These are phyloP conservation scores for Agrochola litura DNA, from an alignment of 2,888 invertebrate genomes.

Conservation along the genomic window DNA sequence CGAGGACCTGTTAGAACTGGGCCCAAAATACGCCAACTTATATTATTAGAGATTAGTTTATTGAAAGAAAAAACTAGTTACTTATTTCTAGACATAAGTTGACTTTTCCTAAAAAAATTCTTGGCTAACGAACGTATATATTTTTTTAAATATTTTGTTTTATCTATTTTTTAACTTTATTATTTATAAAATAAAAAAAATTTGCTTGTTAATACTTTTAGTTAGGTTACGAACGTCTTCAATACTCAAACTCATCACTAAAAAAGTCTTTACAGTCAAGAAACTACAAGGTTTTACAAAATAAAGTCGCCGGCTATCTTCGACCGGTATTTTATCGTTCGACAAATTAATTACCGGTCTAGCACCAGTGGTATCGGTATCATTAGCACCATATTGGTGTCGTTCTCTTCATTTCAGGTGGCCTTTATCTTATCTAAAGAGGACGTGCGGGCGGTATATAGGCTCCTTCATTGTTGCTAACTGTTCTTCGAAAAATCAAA, in stretches of 20 bases:
- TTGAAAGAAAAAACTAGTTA: background rate
- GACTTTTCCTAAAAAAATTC: background rate
- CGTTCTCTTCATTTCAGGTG: slow-evolving; percentile 85
- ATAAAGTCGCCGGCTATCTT: slow-evolving; percentile 68
- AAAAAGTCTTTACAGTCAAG: background rate
- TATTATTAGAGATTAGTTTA: background rate
- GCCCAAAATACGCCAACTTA: too few species aligned
- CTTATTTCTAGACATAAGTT: background rate
- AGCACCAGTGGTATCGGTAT: slow-evolving; percentile 79
- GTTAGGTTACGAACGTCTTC: too few species aligned
- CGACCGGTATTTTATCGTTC: slow-evolving; percentile 82
- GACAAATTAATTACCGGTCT: slow-evolving; percentile 85
- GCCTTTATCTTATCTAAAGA: slow-evolving; percentile 90
- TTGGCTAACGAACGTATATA: too few species aligned
- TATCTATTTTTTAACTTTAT: too few species aligned
- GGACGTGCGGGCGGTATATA: slow-evolving; percentile 89
- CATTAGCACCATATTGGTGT: slow-evolving; percentile 87
- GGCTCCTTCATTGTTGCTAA: slow-evolving; percentile 83
- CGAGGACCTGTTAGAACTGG: background rate
- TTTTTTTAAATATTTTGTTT: too few species aligned
- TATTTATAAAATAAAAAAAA: too few species aligned
- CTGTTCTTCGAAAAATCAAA: slow-evolving; percentile 59
- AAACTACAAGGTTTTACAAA: slow-evolving; percentile 31
- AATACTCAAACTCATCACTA: background rate
- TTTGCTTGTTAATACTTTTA: too few species aligned